Evolutionary conservation across 2,797 vertebrate species (phyloP).

Genomic region (Falco concolor): DNA sequence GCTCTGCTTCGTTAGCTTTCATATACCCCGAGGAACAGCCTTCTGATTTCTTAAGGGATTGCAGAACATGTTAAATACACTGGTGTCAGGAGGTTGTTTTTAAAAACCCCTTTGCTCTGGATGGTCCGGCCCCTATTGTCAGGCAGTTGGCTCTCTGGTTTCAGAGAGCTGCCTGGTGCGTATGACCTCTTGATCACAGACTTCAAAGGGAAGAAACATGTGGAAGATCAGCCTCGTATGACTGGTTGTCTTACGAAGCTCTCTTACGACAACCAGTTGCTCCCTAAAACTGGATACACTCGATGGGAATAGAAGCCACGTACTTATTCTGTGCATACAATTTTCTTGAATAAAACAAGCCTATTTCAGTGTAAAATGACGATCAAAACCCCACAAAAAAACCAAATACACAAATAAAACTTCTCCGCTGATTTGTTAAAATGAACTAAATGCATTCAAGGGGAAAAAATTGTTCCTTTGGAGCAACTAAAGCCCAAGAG

Average conservation of each 20-base stretch:
- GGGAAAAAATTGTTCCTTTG: neutral
- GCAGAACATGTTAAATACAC: neutral
- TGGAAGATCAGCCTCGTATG: neutral
- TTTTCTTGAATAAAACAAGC: neutral
- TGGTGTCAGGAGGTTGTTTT: neutral
- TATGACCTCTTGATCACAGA: constrained; percentile 34
- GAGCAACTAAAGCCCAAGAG: neutral
- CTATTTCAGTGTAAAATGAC: neutral
- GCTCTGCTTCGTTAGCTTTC: neutral
- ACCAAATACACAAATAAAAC: neutral
- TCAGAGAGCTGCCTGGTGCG: constrained; percentile 24
- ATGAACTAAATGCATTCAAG: neutral
- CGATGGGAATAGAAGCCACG: neutral
- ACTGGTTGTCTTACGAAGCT: neutral
- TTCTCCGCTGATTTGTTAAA: neutral
- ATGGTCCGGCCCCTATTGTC: constrained; percentile 9
- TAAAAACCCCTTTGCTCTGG: neutral
- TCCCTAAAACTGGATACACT: neutral
- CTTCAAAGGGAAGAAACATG: constrained; percentile 55
- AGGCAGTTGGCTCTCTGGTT: neutral
- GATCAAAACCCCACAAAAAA: neutral
- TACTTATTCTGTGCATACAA: neutral
- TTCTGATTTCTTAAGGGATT: neutral
- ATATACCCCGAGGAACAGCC: neutral
- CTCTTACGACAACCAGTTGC: neutral